A percentile compares a stretch with the other conserved stretches of the same genome.
These are phyloP conservation scores for Trachops cirrhosus DNA, from an alignment of 2,797 vertebrate species.

Conservation along the genomic window DNA sequence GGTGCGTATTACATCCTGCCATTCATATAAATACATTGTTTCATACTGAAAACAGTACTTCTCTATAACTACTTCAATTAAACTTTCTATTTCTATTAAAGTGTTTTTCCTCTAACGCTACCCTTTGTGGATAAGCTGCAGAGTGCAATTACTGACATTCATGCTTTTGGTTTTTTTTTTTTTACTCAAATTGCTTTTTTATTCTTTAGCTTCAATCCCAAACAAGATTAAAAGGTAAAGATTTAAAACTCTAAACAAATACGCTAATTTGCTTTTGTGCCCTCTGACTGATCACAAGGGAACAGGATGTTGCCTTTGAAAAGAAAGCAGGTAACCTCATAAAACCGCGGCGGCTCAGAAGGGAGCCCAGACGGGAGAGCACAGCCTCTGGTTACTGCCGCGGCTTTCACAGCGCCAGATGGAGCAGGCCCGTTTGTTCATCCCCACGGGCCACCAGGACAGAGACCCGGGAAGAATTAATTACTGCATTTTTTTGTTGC, in stretches of 20 bases:
- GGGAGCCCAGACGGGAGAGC: neutral
- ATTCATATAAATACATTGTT: neutral
- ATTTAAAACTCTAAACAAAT: conserved; percentile 28
- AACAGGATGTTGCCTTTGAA: neutral
- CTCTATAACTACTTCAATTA: neutral
- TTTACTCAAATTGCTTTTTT: neutral
- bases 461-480: conserved; percentile 5
- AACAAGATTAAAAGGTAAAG: conserved; percentile 13
- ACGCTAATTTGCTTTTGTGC: neutral
- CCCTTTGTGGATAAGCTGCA: neutral
- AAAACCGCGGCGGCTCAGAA: neutral
- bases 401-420: neutral
- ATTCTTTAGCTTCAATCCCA: neutral
- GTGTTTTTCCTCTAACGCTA: neutral
- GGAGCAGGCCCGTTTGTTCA: neutral
- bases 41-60: neutral
- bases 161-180: neutral
- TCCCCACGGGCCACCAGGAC: neutral
- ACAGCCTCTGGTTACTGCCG: neutral
- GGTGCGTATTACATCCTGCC: neutral
- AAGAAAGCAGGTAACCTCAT: neutral
- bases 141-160: neutral
- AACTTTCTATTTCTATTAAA: neutral
- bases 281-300: neutral
- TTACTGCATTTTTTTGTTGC: neutral